These are phyloP conservation scores for Leptinotarsa texana DNA, from an alignment of 1,140 invertebrate species.

Conservation along the genomic window DNA sequence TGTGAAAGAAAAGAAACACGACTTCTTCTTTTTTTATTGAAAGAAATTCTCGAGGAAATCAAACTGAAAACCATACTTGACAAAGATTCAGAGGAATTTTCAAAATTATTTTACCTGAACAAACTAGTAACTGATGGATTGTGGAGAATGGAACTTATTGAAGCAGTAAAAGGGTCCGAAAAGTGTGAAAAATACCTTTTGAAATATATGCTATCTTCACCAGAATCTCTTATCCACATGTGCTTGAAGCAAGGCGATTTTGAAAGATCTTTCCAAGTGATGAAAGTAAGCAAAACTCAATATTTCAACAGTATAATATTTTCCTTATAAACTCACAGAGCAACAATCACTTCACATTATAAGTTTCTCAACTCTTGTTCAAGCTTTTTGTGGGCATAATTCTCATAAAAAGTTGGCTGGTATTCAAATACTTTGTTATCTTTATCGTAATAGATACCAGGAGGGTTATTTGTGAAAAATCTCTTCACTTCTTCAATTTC, in stretches of 20 bases:
- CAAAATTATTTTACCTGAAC: conserved; percentile 40
- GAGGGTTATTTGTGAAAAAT: conserved; percentile 49
- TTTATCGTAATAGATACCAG: conserved; percentile 43
- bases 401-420: conserved; percentile 50
- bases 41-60: conserved; percentile 42
- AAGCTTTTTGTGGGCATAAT: conserved; percentile 49
- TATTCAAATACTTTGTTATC: conserved; percentile 43
- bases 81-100: conserved; percentile 37
- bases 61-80: conserved; percentile 41
- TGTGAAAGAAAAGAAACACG: conserved; percentile 46
- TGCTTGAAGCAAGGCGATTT: conserved; percentile 50
- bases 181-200: conserved; percentile 43
- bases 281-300: conserved; percentile 47
- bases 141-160: conserved; percentile 50
- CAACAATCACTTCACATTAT: background rate
- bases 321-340: background rate
- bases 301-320: background rate
- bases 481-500: conserved; percentile 48
- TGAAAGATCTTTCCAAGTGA: conserved; percentile 49
- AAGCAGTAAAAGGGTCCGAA: conserved; percentile 33
- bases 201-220: conserved; percentile 50
- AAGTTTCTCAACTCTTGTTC: conserved; percentile 48
- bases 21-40: conserved; percentile 45
- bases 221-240: conserved; percentile 49
- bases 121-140: conserved; percentile 48